Conservation (phyloP, 2,888 invertebrate genomes). For the Andricus quercusramuli region DNA sequence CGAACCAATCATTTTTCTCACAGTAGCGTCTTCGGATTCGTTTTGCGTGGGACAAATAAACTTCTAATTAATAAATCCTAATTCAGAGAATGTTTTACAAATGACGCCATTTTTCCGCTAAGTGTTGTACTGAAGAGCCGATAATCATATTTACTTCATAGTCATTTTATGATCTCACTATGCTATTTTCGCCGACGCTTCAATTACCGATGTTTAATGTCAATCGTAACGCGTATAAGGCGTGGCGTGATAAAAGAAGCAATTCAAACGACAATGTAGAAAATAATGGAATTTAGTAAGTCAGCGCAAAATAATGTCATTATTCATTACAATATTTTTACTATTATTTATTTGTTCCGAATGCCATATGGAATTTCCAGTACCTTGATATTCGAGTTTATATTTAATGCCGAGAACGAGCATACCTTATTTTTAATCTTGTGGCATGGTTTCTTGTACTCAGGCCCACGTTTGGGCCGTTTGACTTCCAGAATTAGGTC, state of each 20-base stretch:
- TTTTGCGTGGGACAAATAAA: background rate
- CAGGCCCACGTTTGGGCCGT: too few relatives aligned
- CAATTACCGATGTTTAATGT: constrained; percentile 18
- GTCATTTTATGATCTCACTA: constrained; percentile 20
- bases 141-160: constrained; percentile 25
- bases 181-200: constrained; percentile 44
- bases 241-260: constrained; percentile 1
- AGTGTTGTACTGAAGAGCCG: background rate
- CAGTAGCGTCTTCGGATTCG: background rate
- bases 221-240: constrained; percentile 3
- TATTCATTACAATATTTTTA: background rate
- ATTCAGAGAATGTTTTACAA: constrained; percentile 10
- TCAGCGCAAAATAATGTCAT: background rate
- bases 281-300: background rate
- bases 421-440: too few relatives aligned
- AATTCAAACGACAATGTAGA: constrained; percentile 1
- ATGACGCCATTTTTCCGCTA: background rate
- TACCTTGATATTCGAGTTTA: too few relatives aligned
- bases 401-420: too few relatives aligned
- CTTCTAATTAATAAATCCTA: background rate
- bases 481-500: too few relatives aligned
- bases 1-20: background rate
- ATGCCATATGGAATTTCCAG: too few relatives aligned
- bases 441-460: too few relatives aligned
- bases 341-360: background rate